Percentiles rank a stretch among this genome's conserved stretches.
These are phyloP conservation scores for Silurus lanzhouensis DNA, from an alignment of 2,797 vertebrate species.

Conservation along the genomic window DNA sequence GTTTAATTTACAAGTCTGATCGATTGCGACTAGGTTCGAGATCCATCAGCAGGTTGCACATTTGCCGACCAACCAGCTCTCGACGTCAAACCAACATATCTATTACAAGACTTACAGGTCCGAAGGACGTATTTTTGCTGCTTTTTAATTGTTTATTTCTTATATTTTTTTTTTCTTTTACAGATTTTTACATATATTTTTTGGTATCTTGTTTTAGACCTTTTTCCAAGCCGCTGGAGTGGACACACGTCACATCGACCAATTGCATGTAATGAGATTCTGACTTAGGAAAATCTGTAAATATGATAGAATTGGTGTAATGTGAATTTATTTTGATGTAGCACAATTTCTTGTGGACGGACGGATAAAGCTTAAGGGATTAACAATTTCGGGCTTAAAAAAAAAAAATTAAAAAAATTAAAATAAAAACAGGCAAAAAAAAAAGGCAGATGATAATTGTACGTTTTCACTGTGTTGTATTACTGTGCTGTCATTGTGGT, in stretches of 20 bases:
- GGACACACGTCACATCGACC: constrained; percentile 60
- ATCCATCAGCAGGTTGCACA: constrained; percentile 23
- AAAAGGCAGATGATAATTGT: constrained; percentile 42
- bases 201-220: constrained; percentile 57
- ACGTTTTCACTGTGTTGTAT: constrained; percentile 72
- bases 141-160: constrained; percentile 34
- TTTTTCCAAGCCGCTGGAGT: constrained; percentile 44
- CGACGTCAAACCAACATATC: constrained; percentile 56
- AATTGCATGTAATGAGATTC: constrained; percentile 72
- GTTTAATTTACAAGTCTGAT: not conserved
- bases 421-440: constrained; percentile 43
- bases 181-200: constrained; percentile 44
- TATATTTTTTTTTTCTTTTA: constrained; percentile 20
- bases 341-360: constrained; percentile 73
- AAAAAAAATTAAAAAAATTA: constrained; percentile 62
- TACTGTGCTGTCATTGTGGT: constrained; percentile 70
- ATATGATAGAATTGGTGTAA: constrained; percentile 63
- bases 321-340: constrained; percentile 69
- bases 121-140: constrained; percentile 62
- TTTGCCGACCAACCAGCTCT: constrained; percentile 33
- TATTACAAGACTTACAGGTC: constrained; percentile 50
- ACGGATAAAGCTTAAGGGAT: constrained; percentile 59
- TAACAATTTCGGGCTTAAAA: constrained; percentile 65
- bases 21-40: not conserved
- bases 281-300: constrained; percentile 56